A percentile compares a stretch with the other conserved stretches of the same genome.
These are phyloP conservation scores for Elysia chlorotica DNA, from an alignment of 1,140 invertebrate genomes.

Conservation along the genomic window DNA sequence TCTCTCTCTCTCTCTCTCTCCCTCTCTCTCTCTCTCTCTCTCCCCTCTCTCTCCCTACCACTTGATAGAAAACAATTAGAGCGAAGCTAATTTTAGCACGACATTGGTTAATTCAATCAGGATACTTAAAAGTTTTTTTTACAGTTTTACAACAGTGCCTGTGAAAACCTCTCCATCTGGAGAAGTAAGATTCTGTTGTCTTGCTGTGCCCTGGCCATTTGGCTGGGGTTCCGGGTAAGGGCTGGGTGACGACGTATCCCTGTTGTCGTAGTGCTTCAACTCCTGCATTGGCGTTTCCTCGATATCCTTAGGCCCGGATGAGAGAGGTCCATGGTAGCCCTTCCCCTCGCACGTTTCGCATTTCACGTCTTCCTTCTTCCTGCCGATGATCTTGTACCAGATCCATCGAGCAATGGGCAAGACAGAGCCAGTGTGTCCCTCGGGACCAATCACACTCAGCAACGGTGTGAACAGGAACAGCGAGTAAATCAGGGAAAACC, in stretches of 20 bases:
- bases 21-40: background rate
- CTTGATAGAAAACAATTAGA: background rate
- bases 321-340: slow-evolving; percentile 13
- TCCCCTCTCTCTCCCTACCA: background rate
- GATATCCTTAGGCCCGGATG: too few species aligned
- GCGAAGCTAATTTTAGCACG: background rate
- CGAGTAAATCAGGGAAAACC: slow-evolving; percentile 48
- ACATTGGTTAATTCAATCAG: too few species aligned
- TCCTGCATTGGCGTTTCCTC: background rate
- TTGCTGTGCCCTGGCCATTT: too few species aligned
- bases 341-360: slow-evolving; percentile 14
- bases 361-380: slow-evolving; percentile 2
- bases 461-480: slow-evolving; percentile 40
- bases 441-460: slow-evolving; percentile 43
- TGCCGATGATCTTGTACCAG: slow-evolving; percentile 10
- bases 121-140: too few species aligned
- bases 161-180: too few species aligned
- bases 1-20: background rate
- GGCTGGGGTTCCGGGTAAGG: background rate
- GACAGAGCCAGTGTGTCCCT: slow-evolving; percentile 36
- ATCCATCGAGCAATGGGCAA: slow-evolving; percentile 24
- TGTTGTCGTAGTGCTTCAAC: too few species aligned
- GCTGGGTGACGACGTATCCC: background rate
- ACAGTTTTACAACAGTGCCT: too few species aligned
- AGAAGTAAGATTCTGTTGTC: too few species aligned